Base-by-base conservation (phyloP, 1,140 invertebrate species). In the Patella vulgata region DNA sequence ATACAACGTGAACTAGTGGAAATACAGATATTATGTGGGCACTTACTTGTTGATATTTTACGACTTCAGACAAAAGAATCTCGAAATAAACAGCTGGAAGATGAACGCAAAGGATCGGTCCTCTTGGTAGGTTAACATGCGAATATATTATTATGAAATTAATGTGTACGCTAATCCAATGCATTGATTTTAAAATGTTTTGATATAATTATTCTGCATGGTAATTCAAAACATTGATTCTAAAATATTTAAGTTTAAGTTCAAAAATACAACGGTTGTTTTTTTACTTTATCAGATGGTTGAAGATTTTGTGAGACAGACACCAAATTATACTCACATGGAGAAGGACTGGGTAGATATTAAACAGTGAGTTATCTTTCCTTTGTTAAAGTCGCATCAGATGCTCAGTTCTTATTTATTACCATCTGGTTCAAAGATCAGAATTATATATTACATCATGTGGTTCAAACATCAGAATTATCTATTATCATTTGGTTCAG, bases 11-110 rank as follows among this genome's bases (percentile, higher is more conserved):
- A 82, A 54, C 57, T 74, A 19, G 73, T 72, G n/a, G 67, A 78
- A 28, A 69, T 77, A 14, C 69, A 77, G 56, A 67, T 78, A 30
- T 53, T 48, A 19, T 67, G 63, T 54, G 77, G 62, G 25, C 68
- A 77, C 14, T 14, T 83, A n/a, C 62, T 83, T 70, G 50, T 78
- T 11, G 75, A 82, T 48, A 78, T 83, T 14, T 70, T 78, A 25
- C 19, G 65, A n/a, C 42, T 70, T 3, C 66, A 73, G 52, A 73
- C 71, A 12, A 65, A 71, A 33, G 80, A 82, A 51, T 54, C 67
- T 44, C 57, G 78, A 51, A 12, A 52, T 2, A 53, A 59, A 47
- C 74, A 80, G 59, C 47, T 80, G 17, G 51, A 74, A 3, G 74
- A 82, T 30, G 56, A 72, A 39, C 48, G 75, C 25, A 81, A 81